phyloP scores from a whole-genome alignment of 2,797 vertebrate genomes.

The Limnodromus scolopaceus region DNA sequence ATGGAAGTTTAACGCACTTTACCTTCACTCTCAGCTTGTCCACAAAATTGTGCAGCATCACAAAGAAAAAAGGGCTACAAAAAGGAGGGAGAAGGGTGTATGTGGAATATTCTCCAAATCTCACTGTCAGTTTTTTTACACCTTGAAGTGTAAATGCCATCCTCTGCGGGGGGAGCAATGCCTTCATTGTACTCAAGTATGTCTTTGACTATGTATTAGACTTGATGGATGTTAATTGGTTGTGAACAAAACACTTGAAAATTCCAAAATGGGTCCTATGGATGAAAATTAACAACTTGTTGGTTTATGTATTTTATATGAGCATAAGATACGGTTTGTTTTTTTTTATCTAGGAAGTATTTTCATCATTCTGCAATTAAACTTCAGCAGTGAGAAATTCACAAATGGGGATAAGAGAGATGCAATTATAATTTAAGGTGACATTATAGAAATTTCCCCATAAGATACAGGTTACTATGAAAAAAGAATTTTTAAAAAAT shows the following conservation, averaged over 20 bases:
- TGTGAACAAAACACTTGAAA: not conserved
- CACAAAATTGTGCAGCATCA: not conserved
- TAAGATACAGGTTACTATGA: not conserved
- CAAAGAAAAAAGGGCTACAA: not conserved
- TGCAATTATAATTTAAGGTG: not conserved
- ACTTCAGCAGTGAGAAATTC: not conserved
- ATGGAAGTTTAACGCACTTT: not conserved
- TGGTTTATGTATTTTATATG: not conserved
- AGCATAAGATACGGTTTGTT: not conserved
- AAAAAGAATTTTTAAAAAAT: not conserved
- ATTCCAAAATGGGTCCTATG: not conserved
- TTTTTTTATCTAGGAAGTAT: not conserved
- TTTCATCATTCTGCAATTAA: not conserved
- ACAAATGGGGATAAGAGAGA: not conserved
- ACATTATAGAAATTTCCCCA: not conserved
- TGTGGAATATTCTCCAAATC: not conserved
- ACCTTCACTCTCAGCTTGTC: not conserved
- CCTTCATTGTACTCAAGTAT: not conserved
- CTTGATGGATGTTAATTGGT: not conserved
- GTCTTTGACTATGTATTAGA: not conserved
- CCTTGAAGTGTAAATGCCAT: not conserved
- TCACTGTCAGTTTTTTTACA: not conserved
- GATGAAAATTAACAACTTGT: not conserved
- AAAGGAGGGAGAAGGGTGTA: rapidly evolving
- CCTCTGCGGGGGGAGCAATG: not conserved